Base-by-base conservation (phyloP, 2,113 vertebrate genomes). In the Rhabdomys dilectus region DNA sequence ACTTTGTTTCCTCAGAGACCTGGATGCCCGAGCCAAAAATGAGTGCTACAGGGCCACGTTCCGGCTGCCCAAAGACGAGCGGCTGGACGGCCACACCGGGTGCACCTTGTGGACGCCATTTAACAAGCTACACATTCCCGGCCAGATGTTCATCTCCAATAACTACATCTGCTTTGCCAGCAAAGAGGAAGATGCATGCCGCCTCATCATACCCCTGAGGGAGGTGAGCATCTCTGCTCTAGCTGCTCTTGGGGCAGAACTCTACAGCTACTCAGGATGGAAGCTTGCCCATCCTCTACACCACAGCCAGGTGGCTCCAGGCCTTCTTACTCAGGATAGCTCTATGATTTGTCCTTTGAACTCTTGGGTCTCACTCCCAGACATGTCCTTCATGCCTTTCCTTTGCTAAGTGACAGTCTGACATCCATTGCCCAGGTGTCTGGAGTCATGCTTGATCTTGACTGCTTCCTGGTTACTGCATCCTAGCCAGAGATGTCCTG, bases 121-220 rank as follows among this genome's bases (percentile, higher is more conserved):
- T 88, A 99, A 99, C 84, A 99, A 99, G 98, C 99, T 99, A 98
- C 99, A 99, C 86, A 99, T 99, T 78, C 98, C 99, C 0, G 99
- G 99, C 36, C 99, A 99, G 98, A 99, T 99, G 98, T 99, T 99
- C 98, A 99, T 99, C 98, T 99, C 99, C 97, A 99, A 99, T 98
- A 99, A 99, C 97, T 99, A 99, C 97, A 99, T 99, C 97, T 99
- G 99, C 97, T 99, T 99, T 39, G 99, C 99, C 98, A 99, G 99
- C 98, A 99, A 99, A 80, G 99, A 99, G 82, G 99, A 99, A 84
- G 99, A 99, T 7, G 98, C 99, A 0, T 99, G 99, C 98, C 99
- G 99, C 87, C 99, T 99, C 51, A 99, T 99, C 97, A 99, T 99
- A 95, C 99, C 99, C 0, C 99, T 99, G 77, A 98, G 99, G 97